A percentile compares a stretch with the other conserved stretches of the same genome.
phyloP scores from a whole-genome alignment of 2,797 vertebrate species.

The Melanogrammus aeglefinus region DNA sequence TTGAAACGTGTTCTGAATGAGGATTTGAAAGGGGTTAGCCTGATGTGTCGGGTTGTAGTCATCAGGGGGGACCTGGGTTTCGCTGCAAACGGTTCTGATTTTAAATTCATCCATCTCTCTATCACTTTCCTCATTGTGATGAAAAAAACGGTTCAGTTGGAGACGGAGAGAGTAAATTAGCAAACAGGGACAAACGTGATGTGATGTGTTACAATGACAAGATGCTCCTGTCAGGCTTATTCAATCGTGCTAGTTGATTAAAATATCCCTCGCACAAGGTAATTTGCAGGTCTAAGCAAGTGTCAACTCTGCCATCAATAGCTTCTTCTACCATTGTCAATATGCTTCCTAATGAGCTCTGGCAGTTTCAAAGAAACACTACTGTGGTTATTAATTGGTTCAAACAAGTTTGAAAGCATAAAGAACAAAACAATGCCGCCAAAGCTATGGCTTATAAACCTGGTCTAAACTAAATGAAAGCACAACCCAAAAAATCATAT shows the following conservation, averaged over 20 bases:
- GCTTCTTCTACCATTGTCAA: not conserved
- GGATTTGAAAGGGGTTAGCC: not conserved
- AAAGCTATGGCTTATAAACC: not conserved
- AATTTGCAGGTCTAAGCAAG: not conserved
- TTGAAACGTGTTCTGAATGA: not conserved
- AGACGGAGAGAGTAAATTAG: not conserved
- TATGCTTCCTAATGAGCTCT: not conserved
- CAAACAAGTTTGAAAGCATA: not conserved
- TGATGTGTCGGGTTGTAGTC: not conserved
- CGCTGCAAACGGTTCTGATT: not conserved
- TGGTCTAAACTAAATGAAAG: not conserved
- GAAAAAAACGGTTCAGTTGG: not conserved
- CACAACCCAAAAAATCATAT: not conserved
- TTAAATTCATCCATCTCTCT: not conserved
- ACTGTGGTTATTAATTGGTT: not conserved
- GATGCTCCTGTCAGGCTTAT: not conserved
- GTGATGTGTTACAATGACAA: not conserved
- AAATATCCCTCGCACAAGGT: not conserved
- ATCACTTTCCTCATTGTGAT: not conserved
- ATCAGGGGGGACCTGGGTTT: not conserved
- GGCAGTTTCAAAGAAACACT: not conserved
- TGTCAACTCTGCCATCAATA: not conserved
- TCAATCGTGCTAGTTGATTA: not conserved
- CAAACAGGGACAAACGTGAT: not conserved
- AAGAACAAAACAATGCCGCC: not conserved